Base-by-base conservation (phyloP, 1,140 invertebrate species). In the Formica exsecta region DNA sequence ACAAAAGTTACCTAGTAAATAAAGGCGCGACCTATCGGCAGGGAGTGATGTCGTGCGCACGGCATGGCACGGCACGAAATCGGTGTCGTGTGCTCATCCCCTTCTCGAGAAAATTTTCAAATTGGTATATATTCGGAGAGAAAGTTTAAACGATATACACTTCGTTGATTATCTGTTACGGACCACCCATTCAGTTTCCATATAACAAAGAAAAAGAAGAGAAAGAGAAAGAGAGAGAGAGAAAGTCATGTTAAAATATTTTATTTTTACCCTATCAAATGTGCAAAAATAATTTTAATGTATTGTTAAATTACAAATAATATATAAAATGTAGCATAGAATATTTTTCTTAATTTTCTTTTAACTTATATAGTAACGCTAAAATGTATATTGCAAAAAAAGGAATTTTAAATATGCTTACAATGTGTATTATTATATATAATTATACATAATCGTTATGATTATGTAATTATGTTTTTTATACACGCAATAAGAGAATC, bases 1-100 rank as follows among this genome's bases (percentile, higher is more conserved):
- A 90, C 87, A 90, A 90, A 89, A 75, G 85, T 59, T 44, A 3
- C 62, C 61, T 62, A 44, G 77, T 73, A 88, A 71, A 74, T 66
- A 84, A 73, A 85, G 48, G 71, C 74, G 65, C 73, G 48, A 61
- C n/a, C 44, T 6, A 44, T 29, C 71, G 8, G 51, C 59, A 64
- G 77, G 65, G 84, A 87, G 76, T 65, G 22, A n/a, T 79, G 65
- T 9, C 32, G 64, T 73, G 75, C 76, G 76, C 61, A 68, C 54
- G 57, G 54, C 65, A 68, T 57, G 41, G 57, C 57, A 32, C 62
- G 54, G 61, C 32, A 74, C n/a, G 19, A 68, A 65, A 32, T 48
- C 36, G 2, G 8, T 25, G 25, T 32, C 25, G 44, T 77, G 25
- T 11, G 36, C 73, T 13, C 32, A n/a, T 44, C 54, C 38, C 44